A percentile compares a stretch with the other conserved stretches of the same genome.
phyloP scores from a whole-genome alignment of 2,888 invertebrate genomes.

The Hypsopygia costalis region DNA sequence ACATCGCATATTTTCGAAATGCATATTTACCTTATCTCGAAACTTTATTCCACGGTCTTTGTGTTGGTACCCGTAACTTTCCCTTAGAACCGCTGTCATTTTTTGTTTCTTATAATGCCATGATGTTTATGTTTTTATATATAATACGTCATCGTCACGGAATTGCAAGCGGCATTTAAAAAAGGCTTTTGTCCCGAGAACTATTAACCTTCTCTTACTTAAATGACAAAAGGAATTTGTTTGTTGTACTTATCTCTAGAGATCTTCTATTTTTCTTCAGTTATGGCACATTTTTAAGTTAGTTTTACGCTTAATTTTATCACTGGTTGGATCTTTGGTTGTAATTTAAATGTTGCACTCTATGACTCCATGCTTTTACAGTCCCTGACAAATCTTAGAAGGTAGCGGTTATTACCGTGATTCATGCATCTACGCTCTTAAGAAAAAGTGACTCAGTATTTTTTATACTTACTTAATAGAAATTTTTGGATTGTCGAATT shows the following conservation, averaged over 20 bases:
- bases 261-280: slow-evolving; percentile 2
- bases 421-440: slow-evolving; percentile 52
- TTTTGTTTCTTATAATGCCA: slow-evolving; percentile 48
- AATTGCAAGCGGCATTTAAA: slow-evolving; percentile 58
- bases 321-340: slow-evolving; percentile 29
- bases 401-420: slow-evolving; percentile 53
- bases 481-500: too few species aligned
- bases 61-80: slow-evolving; percentile 66
- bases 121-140: slow-evolving; percentile 54
- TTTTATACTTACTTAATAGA: slow-evolving; percentile 25
- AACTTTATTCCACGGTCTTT: slow-evolving; percentile 37
- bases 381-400: slow-evolving; percentile 55
- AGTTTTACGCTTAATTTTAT: slow-evolving; percentile 4
- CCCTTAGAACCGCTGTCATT: slow-evolving; percentile 48
- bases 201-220: slow-evolving; percentile 35
- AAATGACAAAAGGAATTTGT: slow-evolving; percentile 27
- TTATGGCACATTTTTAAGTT: background rate
- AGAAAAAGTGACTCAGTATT: slow-evolving; percentile 43
- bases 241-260: slow-evolving; percentile 5
- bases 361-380: slow-evolving; percentile 40
- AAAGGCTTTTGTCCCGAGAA: slow-evolving; percentile 52
- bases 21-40: slow-evolving; percentile 51
- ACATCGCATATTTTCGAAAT: slow-evolving; percentile 47
- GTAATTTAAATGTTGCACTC: slow-evolving; percentile 32
- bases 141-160: slow-evolving; percentile 55